A percentile compares a stretch with the other conserved stretches of the same genome.
phyloP scores from a whole-genome alignment of 1,140 invertebrate genomes.

The Platorchestia sp. region DNA sequence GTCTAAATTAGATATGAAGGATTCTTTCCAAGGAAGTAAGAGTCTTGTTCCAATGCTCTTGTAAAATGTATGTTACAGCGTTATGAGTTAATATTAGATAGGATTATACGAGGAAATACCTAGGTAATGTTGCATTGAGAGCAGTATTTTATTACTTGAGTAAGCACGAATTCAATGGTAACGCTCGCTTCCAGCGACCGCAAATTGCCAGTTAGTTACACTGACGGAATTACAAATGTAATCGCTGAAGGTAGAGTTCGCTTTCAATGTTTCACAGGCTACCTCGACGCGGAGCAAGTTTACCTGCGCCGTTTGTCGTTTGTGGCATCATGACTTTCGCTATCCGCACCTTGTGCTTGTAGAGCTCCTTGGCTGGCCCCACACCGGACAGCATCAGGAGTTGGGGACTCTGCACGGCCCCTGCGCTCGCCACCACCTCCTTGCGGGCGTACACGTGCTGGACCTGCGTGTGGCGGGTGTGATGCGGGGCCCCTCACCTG shows the following conservation, averaged over 20 bases:
- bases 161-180: neutral
- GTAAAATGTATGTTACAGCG: neutral
- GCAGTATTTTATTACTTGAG: neutral
- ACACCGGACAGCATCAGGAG: constrained; percentile 90
- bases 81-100: neutral
- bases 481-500: too few species aligned
- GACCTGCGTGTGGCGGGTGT: constrained; percentile 8
- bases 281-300: too few species aligned
- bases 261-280: neutral
- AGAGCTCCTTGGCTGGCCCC: constrained; percentile 83
- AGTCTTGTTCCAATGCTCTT: neutral
- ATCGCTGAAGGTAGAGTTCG: neutral
- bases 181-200: neutral
- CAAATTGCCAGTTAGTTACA: neutral
- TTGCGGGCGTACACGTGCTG: constrained; percentile 74
- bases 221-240: neutral
- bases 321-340: neutral
- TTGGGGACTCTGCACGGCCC: constrained; percentile 84
- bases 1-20: neutral
- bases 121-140: neutral
- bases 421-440: constrained; percentile 85
- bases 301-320: too few species aligned
- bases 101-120: neutral
- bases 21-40: neutral
- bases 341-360: neutral